These are phyloP conservation scores for Drosophila prolongata DNA, from an alignment of 2,888 invertebrate species.

Conservation along the genomic window DNA sequence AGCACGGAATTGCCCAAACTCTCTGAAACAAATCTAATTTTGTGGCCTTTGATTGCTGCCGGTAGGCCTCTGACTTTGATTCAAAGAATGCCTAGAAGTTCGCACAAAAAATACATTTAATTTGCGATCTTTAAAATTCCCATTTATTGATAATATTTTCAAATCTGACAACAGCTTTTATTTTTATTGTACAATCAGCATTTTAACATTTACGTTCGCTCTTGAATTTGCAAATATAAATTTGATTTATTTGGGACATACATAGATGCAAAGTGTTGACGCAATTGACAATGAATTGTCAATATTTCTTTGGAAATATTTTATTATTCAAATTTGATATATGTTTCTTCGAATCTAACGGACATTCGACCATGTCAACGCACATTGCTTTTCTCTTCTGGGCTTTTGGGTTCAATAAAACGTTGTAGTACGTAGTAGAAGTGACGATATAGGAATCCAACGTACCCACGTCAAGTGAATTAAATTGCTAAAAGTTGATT, in stretches of 20 bases:
- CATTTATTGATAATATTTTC: neutral
- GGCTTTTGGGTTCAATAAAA: conserved; percentile 43
- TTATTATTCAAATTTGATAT: conserved; percentile 8
- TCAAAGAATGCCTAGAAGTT: neutral
- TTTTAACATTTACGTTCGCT: neutral
- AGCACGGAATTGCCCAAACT: conserved; percentile 9
- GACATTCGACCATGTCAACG: conserved; percentile 9
- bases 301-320: neutral
- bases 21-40: conserved; percentile 1
- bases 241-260: conserved; percentile 2
- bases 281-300: neutral
- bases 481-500: conserved; percentile 78
- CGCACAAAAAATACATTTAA: neutral
- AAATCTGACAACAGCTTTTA: neutral
- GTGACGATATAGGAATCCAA: conserved; percentile 40
- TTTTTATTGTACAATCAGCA: neutral
- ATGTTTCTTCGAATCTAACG: conserved; percentile 22
- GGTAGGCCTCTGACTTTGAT: conserved; percentile 13
- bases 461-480: conserved; percentile 68
- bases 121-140: neutral
- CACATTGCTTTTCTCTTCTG: conserved; percentile 1
- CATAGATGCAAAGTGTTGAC: neutral
- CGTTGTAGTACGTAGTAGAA: conserved; percentile 41
- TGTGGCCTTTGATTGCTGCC: conserved; percentile 25
- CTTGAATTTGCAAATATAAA: neutral